These are phyloP conservation scores for Megaleporinus macrocephalus DNA, from an alignment of 2,113 vertebrate genomes.

Conservation along the genomic window DNA sequence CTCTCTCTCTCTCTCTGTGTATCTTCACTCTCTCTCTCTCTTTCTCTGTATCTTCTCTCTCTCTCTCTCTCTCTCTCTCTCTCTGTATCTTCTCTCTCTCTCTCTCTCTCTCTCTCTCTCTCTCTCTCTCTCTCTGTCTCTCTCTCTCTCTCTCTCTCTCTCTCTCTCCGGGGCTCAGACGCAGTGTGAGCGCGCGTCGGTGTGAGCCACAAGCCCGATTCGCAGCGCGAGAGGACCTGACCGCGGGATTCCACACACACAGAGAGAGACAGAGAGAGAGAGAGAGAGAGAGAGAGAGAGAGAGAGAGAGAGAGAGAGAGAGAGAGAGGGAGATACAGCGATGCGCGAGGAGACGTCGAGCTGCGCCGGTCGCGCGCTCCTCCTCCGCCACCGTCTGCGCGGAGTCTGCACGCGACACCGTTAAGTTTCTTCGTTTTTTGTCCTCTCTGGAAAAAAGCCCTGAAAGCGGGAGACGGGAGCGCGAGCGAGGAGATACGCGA, in stretches of 20 bases:
- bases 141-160: not conserved
- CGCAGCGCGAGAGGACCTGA: not conserved
- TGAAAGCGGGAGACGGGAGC: not conserved
- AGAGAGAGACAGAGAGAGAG: not conserved
- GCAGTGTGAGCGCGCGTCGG: not conserved
- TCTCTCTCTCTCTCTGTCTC: too few relatives aligned
- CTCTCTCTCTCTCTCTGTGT: too few relatives aligned
- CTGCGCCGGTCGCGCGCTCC: slow-evolving; percentile 9
- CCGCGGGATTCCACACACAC: not conserved
- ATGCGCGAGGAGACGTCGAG: slow-evolving; percentile 5
- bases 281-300: not conserved
- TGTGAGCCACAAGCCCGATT: not conserved
- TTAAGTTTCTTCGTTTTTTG: not conserved
- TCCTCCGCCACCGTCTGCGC: too few relatives aligned
- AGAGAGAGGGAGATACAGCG: not conserved
- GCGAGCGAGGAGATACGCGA: too few relatives aligned
- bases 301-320: not conserved
- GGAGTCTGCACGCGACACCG: not conserved
- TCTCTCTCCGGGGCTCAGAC: not conserved
- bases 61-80: too few relatives aligned
- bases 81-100: too few relatives aligned
- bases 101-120: too few relatives aligned
- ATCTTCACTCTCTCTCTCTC: too few relatives aligned
- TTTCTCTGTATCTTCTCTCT: too few relatives aligned
- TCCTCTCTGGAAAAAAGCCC: not conserved